These are phyloP conservation scores for Sisyra nigra DNA, from an alignment of 2,888 invertebrate genomes.

Conservation along the genomic window DNA sequence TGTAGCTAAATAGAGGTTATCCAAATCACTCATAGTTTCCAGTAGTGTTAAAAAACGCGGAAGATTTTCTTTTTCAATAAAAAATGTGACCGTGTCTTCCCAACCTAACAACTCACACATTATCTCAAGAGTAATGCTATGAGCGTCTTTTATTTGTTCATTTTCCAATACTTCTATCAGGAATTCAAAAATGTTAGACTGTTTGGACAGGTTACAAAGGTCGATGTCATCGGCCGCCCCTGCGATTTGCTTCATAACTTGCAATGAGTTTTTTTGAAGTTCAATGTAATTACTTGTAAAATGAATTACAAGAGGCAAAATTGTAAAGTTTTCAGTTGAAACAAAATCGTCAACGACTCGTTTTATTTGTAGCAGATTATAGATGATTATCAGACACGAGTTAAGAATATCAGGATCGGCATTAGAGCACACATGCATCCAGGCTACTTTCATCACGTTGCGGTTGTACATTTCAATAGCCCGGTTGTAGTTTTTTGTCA, in stretches of 20 bases:
- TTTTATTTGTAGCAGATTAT: background rate
- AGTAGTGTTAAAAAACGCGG: slow-evolving; percentile 2
- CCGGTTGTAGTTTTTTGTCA: background rate
- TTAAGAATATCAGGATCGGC: slow-evolving; percentile 3
- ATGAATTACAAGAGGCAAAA: background rate
- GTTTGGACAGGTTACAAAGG: background rate
- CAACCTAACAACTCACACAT: background rate
- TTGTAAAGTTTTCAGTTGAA: background rate
- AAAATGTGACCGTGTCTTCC: slow-evolving; percentile 2
- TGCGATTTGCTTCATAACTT: background rate
- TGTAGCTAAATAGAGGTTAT: background rate
- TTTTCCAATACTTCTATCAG: slow-evolving; percentile 4
- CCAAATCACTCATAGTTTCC: background rate
- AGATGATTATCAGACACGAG: background rate
- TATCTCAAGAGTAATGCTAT: background rate
- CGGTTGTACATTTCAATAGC: slow-evolving; percentile 1
- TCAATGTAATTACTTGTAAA: background rate
- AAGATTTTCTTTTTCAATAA: slow-evolving; percentile 2
- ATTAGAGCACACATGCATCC: background rate
- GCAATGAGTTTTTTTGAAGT: slow-evolving; percentile 2
- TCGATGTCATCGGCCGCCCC: background rate
- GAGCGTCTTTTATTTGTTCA: background rate
- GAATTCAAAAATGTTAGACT: background rate
- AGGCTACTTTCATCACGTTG: background rate
- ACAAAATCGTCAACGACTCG: background rate